Percentiles rank a stretch among this genome's conserved stretches.
These are phyloP conservation scores for Myanophis thanlyinensis DNA, from an alignment of 2,113 vertebrate species.

Conservation along the genomic window DNA sequence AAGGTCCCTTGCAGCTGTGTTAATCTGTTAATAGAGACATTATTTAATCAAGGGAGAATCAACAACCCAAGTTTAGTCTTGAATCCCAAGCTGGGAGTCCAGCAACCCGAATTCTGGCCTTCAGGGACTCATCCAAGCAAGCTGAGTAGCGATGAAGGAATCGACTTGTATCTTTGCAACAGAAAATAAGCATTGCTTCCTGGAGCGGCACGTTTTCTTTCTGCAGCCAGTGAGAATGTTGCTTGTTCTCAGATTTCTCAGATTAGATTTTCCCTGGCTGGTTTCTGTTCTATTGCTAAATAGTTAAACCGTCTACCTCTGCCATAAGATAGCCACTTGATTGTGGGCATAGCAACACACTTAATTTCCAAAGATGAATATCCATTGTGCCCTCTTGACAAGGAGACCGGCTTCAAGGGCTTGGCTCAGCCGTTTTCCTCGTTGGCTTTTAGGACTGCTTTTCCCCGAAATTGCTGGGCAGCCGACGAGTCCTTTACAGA, in stretches of 20 bases:
- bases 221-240: background rate
- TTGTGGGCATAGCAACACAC: background rate
- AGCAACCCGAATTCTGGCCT: background rate
- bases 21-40: too few species aligned
- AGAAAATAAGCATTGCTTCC: background rate
- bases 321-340: background rate
- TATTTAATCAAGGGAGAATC: background rate
- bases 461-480: background rate
- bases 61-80: background rate
- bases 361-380: background rate
- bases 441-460: background rate
- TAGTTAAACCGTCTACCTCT: background rate
- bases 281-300: background rate
- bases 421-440: accelerated
- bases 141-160: background rate
- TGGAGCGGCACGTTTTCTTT: background rate
- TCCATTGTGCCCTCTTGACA: background rate
- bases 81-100: background rate
- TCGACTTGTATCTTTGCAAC: background rate
- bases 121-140: background rate
- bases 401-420: background rate
- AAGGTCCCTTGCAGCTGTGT: too few species aligned
- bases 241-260: background rate
- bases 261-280: background rate
- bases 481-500: background rate